Evolutionary conservation across 2,888 invertebrate genomes (phyloP), one percentile per base, ranked within the genome.

Genomic region (Acrobasis repandana): DNA sequence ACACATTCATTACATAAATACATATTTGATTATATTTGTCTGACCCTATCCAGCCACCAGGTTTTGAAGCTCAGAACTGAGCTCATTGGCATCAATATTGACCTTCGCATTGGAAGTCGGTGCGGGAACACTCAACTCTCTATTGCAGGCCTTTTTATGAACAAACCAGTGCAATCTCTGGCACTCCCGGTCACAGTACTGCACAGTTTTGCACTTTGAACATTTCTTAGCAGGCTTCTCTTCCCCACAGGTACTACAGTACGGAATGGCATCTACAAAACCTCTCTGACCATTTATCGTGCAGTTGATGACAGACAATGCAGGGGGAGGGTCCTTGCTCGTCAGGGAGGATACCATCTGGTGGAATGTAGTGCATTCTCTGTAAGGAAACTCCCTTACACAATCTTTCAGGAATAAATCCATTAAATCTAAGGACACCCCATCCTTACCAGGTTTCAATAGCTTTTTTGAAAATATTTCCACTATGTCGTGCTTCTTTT

Each of bases 101-200:
- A 74, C 69, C 74, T 83, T 85, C 49, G 79, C 65, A 62, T 78
- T 80, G 14, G 68, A 69, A 14, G 84, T 68, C 3, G 78, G 58
- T 0, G 77, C 67, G 0, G 89, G 88, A 4, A 82, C 83, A 63
- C 93, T 93, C 0, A 90, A 86, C 65, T 95, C 93, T 66, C 96
- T 92, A 63, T 95, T 94, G 77, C 97, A 98, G 46, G 94, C 95
- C 77, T 97, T 97, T 86, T 97, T 97, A 83, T 98, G 97, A 76
- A 96, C 95, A 77, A 96, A 97, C 97, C 97, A 97, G 82, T 97
- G 98, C 54, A 98, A 90, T 68, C 97, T 95, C 84, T 99, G 99
- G 82, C 99, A 99, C 77, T 96, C 96, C 64, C 97, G 93, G 85
- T 98, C 96, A 88, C 99, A 99, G 82, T 99, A 99, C 80, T 96